A percentile compares a stretch with the other conserved stretches of the same genome.
Evolutionary conservation across 2,797 vertebrate genomes (phyloP).

Genomic region (Esox lucius): DNA sequence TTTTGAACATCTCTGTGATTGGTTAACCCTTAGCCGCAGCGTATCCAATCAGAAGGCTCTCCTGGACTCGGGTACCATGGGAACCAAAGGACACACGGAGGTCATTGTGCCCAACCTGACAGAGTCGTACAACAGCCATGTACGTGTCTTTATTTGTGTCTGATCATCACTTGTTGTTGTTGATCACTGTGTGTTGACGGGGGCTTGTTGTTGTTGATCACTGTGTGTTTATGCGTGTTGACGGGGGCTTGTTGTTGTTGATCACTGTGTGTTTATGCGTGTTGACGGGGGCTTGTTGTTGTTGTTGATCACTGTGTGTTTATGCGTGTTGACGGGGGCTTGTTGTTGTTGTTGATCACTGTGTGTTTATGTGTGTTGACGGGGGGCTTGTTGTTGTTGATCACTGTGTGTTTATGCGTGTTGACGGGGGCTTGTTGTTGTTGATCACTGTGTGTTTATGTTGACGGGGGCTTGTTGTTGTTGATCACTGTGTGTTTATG

Average conservation of each 20-base stretch:
- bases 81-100: slow-evolving; percentile 98
- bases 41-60: slow-evolving; percentile 92
- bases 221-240: background rate
- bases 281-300: too few relatives aligned
- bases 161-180: too few relatives aligned
- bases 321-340: background rate
- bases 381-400: too few relatives aligned
- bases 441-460: too few relatives aligned
- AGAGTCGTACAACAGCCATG: slow-evolving; percentile 97
- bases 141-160: slow-evolving; percentile 50
- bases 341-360: too few relatives aligned
- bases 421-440: too few relatives aligned
- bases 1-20: background rate
- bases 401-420: too few relatives aligned
- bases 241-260: too few relatives aligned
- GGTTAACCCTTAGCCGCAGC: slow-evolving; percentile 79
- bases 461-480: too few relatives aligned
- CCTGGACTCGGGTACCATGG: slow-evolving; percentile 98
- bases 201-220: too few relatives aligned
- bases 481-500: too few relatives aligned
- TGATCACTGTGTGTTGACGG: background rate
- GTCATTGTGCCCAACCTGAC: slow-evolving; percentile 93
- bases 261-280: background rate
- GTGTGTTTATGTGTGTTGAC: background rate
- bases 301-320: background rate